Conservation (phyloP, 1,140 invertebrate genomes). For the Drepana arcuata region DNA sequence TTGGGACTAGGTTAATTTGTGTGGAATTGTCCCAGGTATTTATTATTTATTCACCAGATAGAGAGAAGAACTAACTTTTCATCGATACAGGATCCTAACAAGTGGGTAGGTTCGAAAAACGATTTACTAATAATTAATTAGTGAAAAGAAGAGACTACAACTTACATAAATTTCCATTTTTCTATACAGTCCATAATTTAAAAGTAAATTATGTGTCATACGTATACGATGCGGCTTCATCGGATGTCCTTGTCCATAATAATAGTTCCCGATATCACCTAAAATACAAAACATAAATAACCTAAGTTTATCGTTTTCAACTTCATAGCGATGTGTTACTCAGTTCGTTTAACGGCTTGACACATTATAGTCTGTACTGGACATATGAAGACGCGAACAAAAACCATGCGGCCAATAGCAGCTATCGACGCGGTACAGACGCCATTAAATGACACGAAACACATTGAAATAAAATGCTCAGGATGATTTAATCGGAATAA, state of each 20-base stretch:
- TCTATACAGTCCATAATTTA: conserved; percentile 99
- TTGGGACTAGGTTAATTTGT: too few relatives aligned
- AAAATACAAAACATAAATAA: conserved; percentile 22
- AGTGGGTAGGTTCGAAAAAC: too few relatives aligned
- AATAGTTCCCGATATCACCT: conserved; percentile 99
- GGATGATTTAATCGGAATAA: conserved; percentile 34
- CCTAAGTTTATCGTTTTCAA: conserved; percentile 30
- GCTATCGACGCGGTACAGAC: conserved; percentile 42
- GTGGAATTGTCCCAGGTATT: too few relatives aligned
- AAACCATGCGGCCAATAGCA: conserved; percentile 38
- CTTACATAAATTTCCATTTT: conserved; percentile 99
- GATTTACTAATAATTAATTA: too few relatives aligned
- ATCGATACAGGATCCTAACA: too few relatives aligned
- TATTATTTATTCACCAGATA: too few relatives aligned
- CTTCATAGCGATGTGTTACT: conserved; percentile 47
- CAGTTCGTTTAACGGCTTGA: conserved; percentile 53
- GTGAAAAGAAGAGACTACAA: conserved; percentile 30
- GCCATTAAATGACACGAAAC: conserved; percentile 29
- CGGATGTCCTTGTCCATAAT: conserved; percentile 99
- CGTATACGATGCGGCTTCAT: conserved; percentile 99
- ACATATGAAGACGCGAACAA: conserved; percentile 30
- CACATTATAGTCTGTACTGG: conserved; percentile 49
- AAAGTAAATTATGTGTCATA: conserved; percentile 99
- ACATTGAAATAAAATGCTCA: conserved; percentile 38
- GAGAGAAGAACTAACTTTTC: too few relatives aligned